phyloP scores from a whole-genome alignment of 1,140 invertebrate genomes.

The Diabrotica virgifera region DNA sequence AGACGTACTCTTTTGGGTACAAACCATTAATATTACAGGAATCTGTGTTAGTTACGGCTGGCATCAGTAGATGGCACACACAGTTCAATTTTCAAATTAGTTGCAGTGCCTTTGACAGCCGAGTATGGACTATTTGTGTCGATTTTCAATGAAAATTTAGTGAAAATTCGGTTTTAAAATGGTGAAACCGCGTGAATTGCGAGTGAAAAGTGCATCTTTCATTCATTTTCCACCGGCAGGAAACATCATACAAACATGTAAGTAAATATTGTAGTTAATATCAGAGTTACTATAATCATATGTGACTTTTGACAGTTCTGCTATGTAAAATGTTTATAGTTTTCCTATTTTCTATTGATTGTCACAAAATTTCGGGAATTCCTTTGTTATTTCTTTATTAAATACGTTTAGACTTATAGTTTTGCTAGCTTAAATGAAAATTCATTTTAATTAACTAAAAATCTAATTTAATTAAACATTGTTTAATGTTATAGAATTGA shows the following conservation, averaged over 20 bases:
- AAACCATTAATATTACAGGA: too few relatives aligned
- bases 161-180: slow-evolving; percentile 33
- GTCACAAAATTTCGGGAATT: not conserved
- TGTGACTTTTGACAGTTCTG: slow-evolving; percentile 8
- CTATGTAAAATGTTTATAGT: slow-evolving; percentile 4
- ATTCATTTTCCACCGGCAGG: slow-evolving; percentile 27
- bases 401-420: too few relatives aligned
- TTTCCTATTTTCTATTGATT: not conserved
- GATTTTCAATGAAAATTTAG: slow-evolving; percentile 24
- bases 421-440: too few relatives aligned
- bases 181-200: slow-evolving; percentile 33
- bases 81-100: not conserved
- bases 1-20: too few relatives aligned
- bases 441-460: too few relatives aligned
- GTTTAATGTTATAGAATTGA: too few relatives aligned
- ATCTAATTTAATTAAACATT: too few relatives aligned
- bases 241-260: slow-evolving; percentile 35
- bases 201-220: slow-evolving; percentile 29
- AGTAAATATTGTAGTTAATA: slow-evolving; percentile 17
- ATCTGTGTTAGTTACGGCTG: not conserved
- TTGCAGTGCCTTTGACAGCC: slow-evolving; percentile 5
- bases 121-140: slow-evolving; percentile 9
- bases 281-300: not conserved
- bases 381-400: too few relatives aligned
- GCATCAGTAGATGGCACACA: not conserved